Evolutionary conservation across 1,140 invertebrate species (phyloP).

Genomic region (Drosophila bocki): DNA sequence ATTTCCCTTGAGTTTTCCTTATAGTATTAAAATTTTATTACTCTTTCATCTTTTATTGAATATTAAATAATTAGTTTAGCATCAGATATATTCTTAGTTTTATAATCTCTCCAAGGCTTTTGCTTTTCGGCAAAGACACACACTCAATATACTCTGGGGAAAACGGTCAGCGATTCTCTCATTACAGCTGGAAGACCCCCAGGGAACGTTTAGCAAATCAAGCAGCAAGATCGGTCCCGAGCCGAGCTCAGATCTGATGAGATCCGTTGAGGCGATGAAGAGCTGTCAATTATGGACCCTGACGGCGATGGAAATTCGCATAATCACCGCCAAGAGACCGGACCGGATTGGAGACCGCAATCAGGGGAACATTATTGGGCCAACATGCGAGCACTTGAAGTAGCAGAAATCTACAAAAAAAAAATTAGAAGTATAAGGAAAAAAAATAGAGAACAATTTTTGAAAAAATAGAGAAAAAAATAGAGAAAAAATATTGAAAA

Average conservation of each 20-base stretch:
- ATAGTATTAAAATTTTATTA: too few relatives aligned
- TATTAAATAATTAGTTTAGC: neutral
- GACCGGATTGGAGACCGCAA: conserved; percentile 40
- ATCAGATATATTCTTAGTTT: too few relatives aligned
- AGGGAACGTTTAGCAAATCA: conserved; percentile 24
- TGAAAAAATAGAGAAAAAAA: neutral
- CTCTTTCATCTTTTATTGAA: neutral
- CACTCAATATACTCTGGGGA: neutral
- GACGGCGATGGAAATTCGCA: conserved; percentile 56
- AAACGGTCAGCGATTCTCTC: conserved; percentile 2
- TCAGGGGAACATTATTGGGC: conserved; percentile 67
- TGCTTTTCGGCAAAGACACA: conserved; percentile 14
- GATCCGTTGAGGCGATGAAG: conserved; percentile 10
- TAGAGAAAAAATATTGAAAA: neutral
- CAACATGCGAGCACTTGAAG: conserved; percentile 71
- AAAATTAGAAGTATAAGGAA: neutral
- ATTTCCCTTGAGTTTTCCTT: neutral
- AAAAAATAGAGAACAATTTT: neutral
- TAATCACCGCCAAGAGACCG: conserved; percentile 61
- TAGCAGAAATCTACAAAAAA: neutral
- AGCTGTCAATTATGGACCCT: conserved; percentile 18
- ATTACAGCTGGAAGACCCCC: conserved; percentile 25
- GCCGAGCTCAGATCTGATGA: neutral
- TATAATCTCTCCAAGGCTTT: conserved; percentile 3
- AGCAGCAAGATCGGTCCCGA: conserved; percentile 17